Base-by-base conservation (phyloP, 1,140 invertebrate genomes). In the Drosophila ananassae region DNA sequence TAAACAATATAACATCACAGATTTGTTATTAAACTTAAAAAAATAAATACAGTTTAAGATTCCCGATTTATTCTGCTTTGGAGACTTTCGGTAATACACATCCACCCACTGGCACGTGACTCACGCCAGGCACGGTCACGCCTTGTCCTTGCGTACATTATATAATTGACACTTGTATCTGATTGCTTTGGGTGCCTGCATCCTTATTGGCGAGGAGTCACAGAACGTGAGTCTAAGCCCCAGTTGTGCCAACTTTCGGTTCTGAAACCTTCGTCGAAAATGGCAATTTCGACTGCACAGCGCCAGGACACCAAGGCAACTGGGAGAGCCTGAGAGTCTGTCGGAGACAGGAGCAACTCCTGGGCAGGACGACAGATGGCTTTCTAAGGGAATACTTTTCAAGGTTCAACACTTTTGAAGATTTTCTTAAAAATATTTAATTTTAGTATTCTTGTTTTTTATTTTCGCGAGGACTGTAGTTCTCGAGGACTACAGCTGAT, bases 161-260 rank as follows among this genome's bases (percentile, higher is more conserved):
- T 75, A 75, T 75, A 75, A 75, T 75, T 75, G 71, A 66, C 60
- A 53, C 60, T 53, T 66, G 28, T 66, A 24, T 53, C 41, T 47
- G 25, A 28, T 28, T 28, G 17, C 10, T 63, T 52, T 25, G 28
- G 30, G 46, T 22, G 37, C 13, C 44, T 13, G 41, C 41, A 56
- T 44, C 25, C 24, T 48, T 34, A 21, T 46, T 24, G 25, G 25
- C 12, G 37, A 48, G 41, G 7, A 61, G 12, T 51, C 58, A 24
- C 22, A 47, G 30, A 37, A 17, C 39, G 28, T 13, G 32, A 66
- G 17, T 39, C 55, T 7, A 32, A 32, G 17, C 25, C 41, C 6
- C 25, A 56, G 30, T 59, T 58, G 66, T 72, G 57, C 61, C 67
- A 72, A 72, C 66, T 75, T 71, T 60, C 71, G 47, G 66, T 75